These are phyloP conservation scores for Pachypeltis micranthus DNA, from an alignment of 1,140 invertebrate species.

Conservation along the genomic window DNA sequence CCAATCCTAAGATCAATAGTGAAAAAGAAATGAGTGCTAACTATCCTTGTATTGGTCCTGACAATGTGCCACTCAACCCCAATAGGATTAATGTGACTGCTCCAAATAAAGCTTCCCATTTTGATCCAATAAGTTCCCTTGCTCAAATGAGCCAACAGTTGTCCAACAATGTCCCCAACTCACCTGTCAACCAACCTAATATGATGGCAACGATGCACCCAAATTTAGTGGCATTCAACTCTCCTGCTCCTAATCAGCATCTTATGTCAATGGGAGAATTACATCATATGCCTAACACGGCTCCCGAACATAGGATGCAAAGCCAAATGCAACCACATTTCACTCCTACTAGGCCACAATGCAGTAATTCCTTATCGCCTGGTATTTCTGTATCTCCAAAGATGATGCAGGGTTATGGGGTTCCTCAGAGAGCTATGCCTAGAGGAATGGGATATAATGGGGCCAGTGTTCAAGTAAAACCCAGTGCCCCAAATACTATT, in stretches of 20 bases:
- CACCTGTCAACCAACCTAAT: conserved; percentile 37
- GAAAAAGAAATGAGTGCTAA: conserved; percentile 24
- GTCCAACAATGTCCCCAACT: conserved; percentile 57
- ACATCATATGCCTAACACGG: conserved; percentile 27
- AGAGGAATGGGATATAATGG: conserved; percentile 60
- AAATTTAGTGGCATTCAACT: conserved; percentile 41
- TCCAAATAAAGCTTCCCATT: conserved; percentile 48
- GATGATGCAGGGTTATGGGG: conserved; percentile 31
- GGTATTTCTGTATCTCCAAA: conserved; percentile 35
- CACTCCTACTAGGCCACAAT: conserved; percentile 13
- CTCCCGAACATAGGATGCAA: conserved; percentile 24
- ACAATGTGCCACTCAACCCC: conserved; percentile 73
- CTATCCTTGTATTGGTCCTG: conserved; percentile 35
- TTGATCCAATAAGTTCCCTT: conserved; percentile 85
- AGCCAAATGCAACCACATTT: conserved; percentile 24
- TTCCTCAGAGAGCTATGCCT: conserved; percentile 30
- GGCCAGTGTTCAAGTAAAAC: conserved; percentile 84
- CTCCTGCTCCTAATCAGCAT: conserved; percentile 38
- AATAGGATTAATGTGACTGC: conserved; percentile 42
- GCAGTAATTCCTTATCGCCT: conserved; percentile 21
- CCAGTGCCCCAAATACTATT: conserved; percentile 92
- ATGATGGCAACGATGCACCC: conserved; percentile 36
- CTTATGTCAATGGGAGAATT: conserved; percentile 41
- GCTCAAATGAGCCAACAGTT: conserved; percentile 89
- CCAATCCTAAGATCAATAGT: conserved; percentile 4